Conservation (phyloP, 2,797 vertebrate species). For the Xenopus petersii region DNA sequence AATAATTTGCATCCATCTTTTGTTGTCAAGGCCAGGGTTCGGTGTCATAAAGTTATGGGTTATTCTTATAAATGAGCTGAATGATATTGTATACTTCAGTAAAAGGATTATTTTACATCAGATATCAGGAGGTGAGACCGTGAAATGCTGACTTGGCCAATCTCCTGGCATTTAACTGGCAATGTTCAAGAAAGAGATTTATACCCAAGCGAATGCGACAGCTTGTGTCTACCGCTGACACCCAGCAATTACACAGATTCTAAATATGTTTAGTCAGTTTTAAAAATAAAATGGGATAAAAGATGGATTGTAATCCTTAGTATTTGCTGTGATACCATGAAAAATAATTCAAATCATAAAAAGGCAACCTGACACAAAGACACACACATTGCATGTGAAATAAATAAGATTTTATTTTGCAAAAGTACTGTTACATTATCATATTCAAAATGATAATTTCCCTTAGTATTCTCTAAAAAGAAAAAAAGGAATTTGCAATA, state of each 20-base stretch:
- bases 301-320: constrained; percentile 50
- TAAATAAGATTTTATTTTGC: too few species aligned
- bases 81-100: neutral
- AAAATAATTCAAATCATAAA: too few species aligned
- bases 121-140: neutral
- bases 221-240: constrained; percentile 56
- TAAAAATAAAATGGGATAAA: constrained; percentile 24
- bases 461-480: neutral
- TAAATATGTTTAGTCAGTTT: constrained; percentile 51
- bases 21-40: too few species aligned
- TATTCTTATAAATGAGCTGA: neutral
- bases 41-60: too few species aligned
- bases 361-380: too few species aligned
- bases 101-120: neutral
- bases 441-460: too few species aligned
- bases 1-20: too few species aligned
- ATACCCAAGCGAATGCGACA: accelerated
- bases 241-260: constrained; percentile 45
- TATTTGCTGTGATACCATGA: neutral
- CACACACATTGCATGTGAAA: too few species aligned
- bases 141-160: constrained; percentile 10
- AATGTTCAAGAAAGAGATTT: too few species aligned
- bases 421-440: too few species aligned
- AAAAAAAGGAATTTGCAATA: neutral
- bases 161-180: neutral